Conservation (phyloP, 2,888 invertebrate species). For the Electrophaes corylata region DNA sequence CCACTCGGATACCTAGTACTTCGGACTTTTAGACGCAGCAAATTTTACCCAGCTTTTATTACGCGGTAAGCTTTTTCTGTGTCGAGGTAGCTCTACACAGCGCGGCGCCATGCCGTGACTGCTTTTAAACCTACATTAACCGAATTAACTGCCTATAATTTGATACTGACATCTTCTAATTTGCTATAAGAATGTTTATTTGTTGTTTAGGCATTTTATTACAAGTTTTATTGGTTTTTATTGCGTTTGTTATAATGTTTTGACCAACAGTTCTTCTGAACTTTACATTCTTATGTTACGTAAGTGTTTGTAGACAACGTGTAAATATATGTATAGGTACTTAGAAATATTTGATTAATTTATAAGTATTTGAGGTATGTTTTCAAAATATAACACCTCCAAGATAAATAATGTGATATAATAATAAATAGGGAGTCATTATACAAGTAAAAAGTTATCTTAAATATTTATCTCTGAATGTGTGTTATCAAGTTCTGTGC, state of each 20-base stretch:
- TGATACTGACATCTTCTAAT: slow-evolving; percentile 41
- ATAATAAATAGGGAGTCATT: no score
- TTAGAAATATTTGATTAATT: no score
- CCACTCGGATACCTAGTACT: no score
- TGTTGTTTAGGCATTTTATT: slow-evolving; percentile 8
- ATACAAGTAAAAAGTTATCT: no score
- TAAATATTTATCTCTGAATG: no score
- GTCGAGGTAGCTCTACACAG: slow-evolving; percentile 41
- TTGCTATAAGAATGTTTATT: slow-evolving; percentile 33
- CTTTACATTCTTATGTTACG: not conserved
- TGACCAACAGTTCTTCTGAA: not conserved
- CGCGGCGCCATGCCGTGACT: slow-evolving; percentile 33
- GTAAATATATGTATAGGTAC: no score
- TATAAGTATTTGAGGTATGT: no score
- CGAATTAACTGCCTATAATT: slow-evolving; percentile 42
- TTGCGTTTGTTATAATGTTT: not conserved
- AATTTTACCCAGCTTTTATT: slow-evolving; percentile 8
- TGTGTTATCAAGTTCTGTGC: no score
- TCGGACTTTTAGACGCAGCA: no score
- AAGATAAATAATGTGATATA: no score
- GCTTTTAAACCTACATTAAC: slow-evolving; percentile 40
- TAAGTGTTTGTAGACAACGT: no score
- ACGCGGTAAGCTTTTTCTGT: slow-evolving; percentile 21
- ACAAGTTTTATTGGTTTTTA: slow-evolving; percentile 1
- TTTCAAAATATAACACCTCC: no score